Conservation (phyloP, 2,113 vertebrate species). For the Megaptera novaeangliae region DNA sequence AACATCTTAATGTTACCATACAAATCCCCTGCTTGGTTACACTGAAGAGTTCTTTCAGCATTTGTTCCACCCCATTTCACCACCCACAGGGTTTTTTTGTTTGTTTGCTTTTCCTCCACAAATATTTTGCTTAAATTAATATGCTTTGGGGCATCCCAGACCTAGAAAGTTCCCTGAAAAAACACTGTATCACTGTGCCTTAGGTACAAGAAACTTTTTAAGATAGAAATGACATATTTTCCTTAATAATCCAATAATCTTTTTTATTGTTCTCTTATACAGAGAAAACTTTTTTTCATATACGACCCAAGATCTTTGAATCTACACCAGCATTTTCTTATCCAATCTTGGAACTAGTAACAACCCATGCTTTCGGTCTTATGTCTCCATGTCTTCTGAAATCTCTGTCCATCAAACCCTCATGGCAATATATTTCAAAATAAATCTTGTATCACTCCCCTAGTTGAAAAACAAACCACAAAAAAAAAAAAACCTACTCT, state of each 20-base stretch:
- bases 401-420: background rate
- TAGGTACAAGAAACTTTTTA: background rate
- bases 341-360: background rate
- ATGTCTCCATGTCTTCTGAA: background rate
- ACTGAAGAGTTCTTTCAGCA: background rate
- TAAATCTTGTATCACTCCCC: background rate
- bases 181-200: background rate
- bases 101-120: background rate
- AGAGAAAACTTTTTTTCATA: background rate
- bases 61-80: background rate
- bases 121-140: slow-evolving; percentile 32
- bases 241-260: background rate
- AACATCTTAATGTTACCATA: background rate
- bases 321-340: background rate
- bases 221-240: background rate
- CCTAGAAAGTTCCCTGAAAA: background rate
- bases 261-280: background rate
- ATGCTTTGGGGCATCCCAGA: background rate
- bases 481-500: background rate
- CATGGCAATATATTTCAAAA: background rate
- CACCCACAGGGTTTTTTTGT: background rate
- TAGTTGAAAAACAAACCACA: background rate
- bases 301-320: background rate
- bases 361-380: background rate
- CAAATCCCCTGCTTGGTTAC: background rate